Conservation (phyloP, 2,113 vertebrate species). For the Rhizomys pruinosus region DNA sequence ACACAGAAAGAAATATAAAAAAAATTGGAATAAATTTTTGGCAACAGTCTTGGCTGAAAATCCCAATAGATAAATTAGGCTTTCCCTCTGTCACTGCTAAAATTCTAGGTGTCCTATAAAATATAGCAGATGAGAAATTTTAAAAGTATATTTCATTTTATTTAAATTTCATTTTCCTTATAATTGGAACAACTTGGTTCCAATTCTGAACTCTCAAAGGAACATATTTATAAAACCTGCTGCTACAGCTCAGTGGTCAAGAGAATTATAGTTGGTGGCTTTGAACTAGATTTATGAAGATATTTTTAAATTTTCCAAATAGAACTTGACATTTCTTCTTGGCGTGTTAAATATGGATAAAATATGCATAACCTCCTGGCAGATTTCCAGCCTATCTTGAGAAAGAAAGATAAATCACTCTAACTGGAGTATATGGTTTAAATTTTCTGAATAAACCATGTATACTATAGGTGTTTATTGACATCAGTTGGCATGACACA, state of each 20-base stretch:
- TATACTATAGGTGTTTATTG: neutral
- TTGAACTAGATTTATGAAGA: slow-evolving; percentile 50
- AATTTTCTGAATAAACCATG: neutral
- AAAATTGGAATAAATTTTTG: slow-evolving; percentile 7
- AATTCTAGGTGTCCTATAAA: neutral
- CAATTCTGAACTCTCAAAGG: neutral
- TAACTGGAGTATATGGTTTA: neutral
- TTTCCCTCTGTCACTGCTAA: neutral
- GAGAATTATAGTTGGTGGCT: neutral
- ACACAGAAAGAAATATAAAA: neutral
- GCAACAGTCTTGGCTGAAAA: neutral
- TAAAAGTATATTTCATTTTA: neutral
- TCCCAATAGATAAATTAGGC: neutral
- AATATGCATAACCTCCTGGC: slow-evolving; percentile 45
- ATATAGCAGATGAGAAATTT: neutral
- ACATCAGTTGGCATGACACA: slow-evolving; percentile 7
- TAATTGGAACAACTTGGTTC: neutral
- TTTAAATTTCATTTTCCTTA: slow-evolving; percentile 8
- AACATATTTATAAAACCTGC: neutral
- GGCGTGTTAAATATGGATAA: slow-evolving; percentile 1
- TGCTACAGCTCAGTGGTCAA: slow-evolving; percentile 11
- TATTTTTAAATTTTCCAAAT: slow-evolving; percentile 54
- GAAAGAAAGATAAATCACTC: slow-evolving; percentile 28
- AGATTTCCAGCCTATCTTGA: neutral
- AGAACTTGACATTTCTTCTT: slow-evolving; percentile 43